Conservation (phyloP, 2,888 invertebrate species). For the Eumerus sabulonum region DNA sequence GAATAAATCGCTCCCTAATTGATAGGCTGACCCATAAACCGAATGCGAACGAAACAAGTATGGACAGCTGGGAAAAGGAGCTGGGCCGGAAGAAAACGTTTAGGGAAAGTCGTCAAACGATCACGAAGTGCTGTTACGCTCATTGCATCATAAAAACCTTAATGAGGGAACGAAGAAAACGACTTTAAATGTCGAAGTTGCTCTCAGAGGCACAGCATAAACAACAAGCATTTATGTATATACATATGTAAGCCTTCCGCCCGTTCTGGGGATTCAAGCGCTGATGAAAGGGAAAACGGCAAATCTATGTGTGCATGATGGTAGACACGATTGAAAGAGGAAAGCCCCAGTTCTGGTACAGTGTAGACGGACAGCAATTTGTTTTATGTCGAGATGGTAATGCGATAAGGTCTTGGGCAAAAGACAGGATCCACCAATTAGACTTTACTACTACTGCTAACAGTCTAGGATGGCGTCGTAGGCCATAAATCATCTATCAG, state of each 20-base stretch:
- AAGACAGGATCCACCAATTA: constrained; percentile 39
- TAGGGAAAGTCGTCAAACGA: constrained; percentile 47
- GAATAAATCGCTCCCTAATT: constrained; percentile 25
- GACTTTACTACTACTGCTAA: constrained; percentile 19
- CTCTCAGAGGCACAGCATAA: background rate
- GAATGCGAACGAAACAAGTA: constrained; percentile 15
- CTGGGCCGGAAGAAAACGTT: constrained; percentile 15
- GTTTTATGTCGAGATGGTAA: constrained; percentile 48
- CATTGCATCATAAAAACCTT: constrained; percentile 37
- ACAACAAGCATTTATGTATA: constrained; percentile 12
- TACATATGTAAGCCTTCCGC: background rate
- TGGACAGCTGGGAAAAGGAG: background rate
- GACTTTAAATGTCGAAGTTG: background rate
- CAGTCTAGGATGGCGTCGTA: background rate
- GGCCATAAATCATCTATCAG: constrained; percentile 56
- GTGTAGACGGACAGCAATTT: constrained; percentile 37
- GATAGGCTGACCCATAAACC: constrained; percentile 48
- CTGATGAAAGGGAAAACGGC: background rate
- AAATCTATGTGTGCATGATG: too few relatives aligned
- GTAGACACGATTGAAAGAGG: constrained; percentile 3
- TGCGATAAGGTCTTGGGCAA: constrained; percentile 36
- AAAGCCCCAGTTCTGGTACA: constrained; percentile 1
- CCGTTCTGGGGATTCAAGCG: too few relatives aligned
- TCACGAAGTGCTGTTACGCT: constrained; percentile 53
- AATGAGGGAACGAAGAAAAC: constrained; percentile 1